Evolutionary conservation across 2,113 vertebrate genomes (phyloP), one percentile per base, ranked within the genome.

Genomic region (Pipra filicauda): DNA sequence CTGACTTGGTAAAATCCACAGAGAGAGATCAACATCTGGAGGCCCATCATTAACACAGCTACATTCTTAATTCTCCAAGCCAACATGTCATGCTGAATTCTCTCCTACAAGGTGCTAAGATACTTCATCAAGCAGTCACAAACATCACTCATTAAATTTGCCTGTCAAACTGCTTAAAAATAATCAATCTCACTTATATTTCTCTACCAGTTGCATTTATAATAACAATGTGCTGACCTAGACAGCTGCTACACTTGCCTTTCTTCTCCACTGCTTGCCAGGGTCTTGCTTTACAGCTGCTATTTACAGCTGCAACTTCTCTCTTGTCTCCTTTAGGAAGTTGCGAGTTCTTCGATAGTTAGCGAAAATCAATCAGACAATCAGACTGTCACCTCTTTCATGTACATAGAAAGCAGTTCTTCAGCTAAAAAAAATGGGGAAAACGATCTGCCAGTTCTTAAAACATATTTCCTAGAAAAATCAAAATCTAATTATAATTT

Each of bases 401-500:
- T 23, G 37, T 48, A 26, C 31, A 54, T 37, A 58, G 52, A 89
- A 87, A 85, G 69, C 46, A 77, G 59, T 17, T 41, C 49, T 84
- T 65, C 51, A 84, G 27, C 48, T 54, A 41, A 19, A 51, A 21
- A 58, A 46, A 72, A 59, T 6, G 3, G 4, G 11, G 21, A 6
- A 81, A 85, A 43, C 17, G 2, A 43, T 67, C 61, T 85, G 26
- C 13, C 52, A 61, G 39, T 8, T 76, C 52, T 48, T 88, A 64
- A 51, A 91, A 57, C 21, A 43, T 37, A 70, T 65, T 88, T 95
- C 86, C 58, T 79, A 21, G 78, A 90, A 90, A 92, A 95, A 95
- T 71, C 35, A 88, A 72, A 85, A 64, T 75, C 41, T 54, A 70
- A 83, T 81, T 74, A 51, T 77, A 55, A 44, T 79, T 92, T 76